phyloP scores from a whole-genome alignment of 1,140 invertebrate species.

The Pseudomyrmex flavicornis region DNA sequence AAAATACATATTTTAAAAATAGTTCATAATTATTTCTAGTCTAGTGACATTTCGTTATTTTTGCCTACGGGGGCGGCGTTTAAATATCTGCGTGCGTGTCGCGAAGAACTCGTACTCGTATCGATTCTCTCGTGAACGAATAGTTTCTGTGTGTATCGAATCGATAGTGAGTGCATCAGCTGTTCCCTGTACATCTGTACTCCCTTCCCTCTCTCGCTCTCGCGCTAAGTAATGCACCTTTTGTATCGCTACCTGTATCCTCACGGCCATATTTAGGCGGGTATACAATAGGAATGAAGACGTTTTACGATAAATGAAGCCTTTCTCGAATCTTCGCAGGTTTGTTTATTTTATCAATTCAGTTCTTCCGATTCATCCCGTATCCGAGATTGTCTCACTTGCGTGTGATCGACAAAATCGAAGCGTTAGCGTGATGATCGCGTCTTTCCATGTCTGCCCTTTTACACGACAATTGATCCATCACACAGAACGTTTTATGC shows the following conservation, averaged over 20 bases:
- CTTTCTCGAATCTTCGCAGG: not conserved
- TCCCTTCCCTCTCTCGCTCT: not conserved
- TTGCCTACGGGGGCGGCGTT: not conserved
- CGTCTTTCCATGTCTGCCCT: no score
- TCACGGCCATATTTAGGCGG: slow-evolving; percentile 28
- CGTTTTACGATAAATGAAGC: slow-evolving; percentile 1
- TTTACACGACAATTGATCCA: not conserved
- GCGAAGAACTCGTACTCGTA: not conserved
- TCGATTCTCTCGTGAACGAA: not conserved
- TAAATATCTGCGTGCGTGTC: not conserved
- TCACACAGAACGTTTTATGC: not conserved
- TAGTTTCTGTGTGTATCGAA: not conserved
- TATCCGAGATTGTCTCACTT: not conserved
- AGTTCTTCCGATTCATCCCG: not conserved
- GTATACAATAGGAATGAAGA: slow-evolving; percentile 1
- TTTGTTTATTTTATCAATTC: not conserved
- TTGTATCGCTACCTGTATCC: not conserved
- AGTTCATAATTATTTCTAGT: no score
- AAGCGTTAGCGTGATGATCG: not conserved
- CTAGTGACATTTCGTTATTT: not conserved
- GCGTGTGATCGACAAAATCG: not conserved
- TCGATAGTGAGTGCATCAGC: slow-evolving; percentile 31
- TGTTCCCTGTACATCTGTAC: slow-evolving; percentile 15
- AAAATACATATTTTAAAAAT: not conserved
- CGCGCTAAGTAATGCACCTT: not conserved